Base-by-base conservation (phyloP, 1,140 invertebrate species). In the Arion vulgaris region DNA sequence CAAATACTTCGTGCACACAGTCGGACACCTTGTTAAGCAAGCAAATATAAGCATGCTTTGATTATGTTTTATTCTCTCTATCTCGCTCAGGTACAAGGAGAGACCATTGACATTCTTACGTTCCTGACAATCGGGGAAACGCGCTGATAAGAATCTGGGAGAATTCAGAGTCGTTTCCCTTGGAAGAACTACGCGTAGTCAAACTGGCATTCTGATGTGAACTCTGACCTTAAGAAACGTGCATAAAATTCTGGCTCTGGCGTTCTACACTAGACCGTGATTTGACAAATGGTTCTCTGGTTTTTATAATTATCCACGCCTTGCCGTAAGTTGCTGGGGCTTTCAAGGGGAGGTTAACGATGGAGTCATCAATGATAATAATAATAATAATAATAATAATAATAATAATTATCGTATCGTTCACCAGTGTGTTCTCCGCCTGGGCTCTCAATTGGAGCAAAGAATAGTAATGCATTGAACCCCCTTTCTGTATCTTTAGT, bases 141-240 rank as follows among this genome's bases (percentile, higher is more conserved):
- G 5, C 4, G n/a, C 62, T 32, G 62, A 66, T 66, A 28, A 28
- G n/a, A 66, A 32, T 32, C 62, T 17, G 2, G 32, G 32, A 66
- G 11, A n/a, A 34, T 28, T 34, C 62, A 23, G 62, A 11, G n/a
- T 13, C 11, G n/a, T 23, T 66, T 66, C 19, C n/a, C 28, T n/a
- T 66, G 62, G 62, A 57, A 66, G 62, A 32, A 28, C 0, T 66
- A 66, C 62, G 9, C n/a, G 32, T 26, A 66, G 28, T 34, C 62
- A 66, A 66, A 28, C 62, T 66, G 62, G 62, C 62, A 66, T 66
- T 28, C 62, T 66, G 62, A n/a, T 13, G 62, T 66, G 62, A 66
- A 66, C 62, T 34, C 28, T 66, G 5, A 66, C 62, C 62, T 66
- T 66, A n/a, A 66, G 17, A 23, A 34, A 66, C 28, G 62, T 66